Base-by-base conservation (phyloP, 92 coral and sea anemone genomes). In the Epizoanthus ramosus region DNA sequence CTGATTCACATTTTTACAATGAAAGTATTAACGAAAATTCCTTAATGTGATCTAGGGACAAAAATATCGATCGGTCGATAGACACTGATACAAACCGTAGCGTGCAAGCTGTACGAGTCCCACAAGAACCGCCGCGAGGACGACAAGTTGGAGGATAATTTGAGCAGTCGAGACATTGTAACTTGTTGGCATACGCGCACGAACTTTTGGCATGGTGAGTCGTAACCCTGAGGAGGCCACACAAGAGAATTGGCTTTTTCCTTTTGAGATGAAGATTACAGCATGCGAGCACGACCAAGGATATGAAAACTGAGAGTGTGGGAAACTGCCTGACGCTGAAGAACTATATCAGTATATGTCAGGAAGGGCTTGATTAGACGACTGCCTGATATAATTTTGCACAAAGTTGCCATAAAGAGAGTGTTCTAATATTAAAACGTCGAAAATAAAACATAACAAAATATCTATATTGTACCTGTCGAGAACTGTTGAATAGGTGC, bases 161-260 rank as follows among this genome's bases (percentile, higher is more conserved):
- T 73, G 79, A 73, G 13, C 39, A 53, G 41, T 73, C 19, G 79
- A 73, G 14, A 73, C 79, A 56, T 25, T 73, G 79, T 73, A 73
- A 18, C 39, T 31, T 12, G 57, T 16, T 50, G 79, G 79, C 41
- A 73, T 23, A 53, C 79, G 79, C 10, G 79, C 79, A 28, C 79
- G 79, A 52, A 73, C 63, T 73, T 73, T 73, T 13, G 60, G 79
- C 79, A 73, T 73, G 63, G 16, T 72, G 33, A 72, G 18, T 50
- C 53, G 76, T 45, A 45, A 35, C 15, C 22, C 63, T 19, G 0
- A 57, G 5, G 15, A 50, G 6, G 54, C 54, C 15, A 2, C 53
- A 47, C 15, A 50, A 50, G 12, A 50, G 54, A 50, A 10, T 47
- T 47, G 13, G 54, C 54, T 1, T 47, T 47, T 47, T 15, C 54